Evolutionary conservation across 30 jellyfish, hydroid and myxozoan genomes (phyloP), one percentile per base, ranked within the genome.

Genomic region (Haliclystus octoradiatus): DNA sequence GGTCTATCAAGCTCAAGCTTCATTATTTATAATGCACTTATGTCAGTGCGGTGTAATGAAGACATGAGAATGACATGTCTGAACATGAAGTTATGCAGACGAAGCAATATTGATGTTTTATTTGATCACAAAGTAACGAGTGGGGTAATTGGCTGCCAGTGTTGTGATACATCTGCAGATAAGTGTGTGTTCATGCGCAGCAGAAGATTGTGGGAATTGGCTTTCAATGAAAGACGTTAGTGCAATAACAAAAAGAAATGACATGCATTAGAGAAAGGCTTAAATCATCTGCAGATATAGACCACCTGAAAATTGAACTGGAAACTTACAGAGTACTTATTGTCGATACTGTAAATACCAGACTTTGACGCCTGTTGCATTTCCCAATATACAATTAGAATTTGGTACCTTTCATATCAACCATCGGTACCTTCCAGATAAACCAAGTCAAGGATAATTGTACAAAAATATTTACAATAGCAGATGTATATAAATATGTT

Each of bases 11-110:
- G 86, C 63, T 22, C 19, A 14, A 52, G 86, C 47, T 35, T 31
- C 27, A 29, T 75, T 4, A 49, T 75, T 52, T 64, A 33, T 32
- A 75, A 75, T 33, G 78, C 75, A 7, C 31, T 63, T 63, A 66
- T 75, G 31, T 26, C 66, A 31, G 32, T 26, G 24, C 70, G 65
- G 28, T 75, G 63, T 65, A 30, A 29, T 24, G 23, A 25, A 12
- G 75, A 73, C 66, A 73, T 73, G 75, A 73, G 40, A 28, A 26
- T 23, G 23, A n/a, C n/a, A n/a, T 50, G 50, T 71, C 70, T 71
- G 33, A 71, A 28, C n/a, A 26, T 50, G 15, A 40, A n/a, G 33
- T 22, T 25, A 33, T 73, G 75, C 32, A 26, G 84, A 24, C 32
- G 84, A 28, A 30, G 35, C 47, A 15, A n/a, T 22, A 61, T 73